Evolutionary conservation across 64 coral and sea anemone genomes (phyloP).

Genomic region (Montipora efflorescens): DNA sequence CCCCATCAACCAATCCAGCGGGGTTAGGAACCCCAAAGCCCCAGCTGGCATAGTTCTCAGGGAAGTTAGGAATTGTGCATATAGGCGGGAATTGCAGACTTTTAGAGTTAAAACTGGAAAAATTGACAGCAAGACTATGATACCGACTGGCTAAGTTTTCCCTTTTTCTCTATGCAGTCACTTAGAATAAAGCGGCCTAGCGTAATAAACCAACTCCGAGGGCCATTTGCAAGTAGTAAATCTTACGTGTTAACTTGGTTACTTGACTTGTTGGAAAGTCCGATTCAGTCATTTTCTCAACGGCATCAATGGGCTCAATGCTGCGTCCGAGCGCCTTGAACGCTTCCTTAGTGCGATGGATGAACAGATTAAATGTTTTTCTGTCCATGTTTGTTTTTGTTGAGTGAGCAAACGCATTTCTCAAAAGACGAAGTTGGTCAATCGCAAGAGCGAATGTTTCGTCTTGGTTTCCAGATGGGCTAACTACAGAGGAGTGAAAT

Average conservation of each 20-base stretch:
- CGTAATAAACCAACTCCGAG: neutral
- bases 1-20: too few relatives aligned
- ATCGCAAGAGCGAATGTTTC: constrained; percentile 1
- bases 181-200: neutral
- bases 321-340: neutral
- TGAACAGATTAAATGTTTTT: neutral
- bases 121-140: neutral
- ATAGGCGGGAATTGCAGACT: neutral
- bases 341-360: neutral
- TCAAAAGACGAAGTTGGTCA: neutral
- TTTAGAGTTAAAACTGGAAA: neutral
- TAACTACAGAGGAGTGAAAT: neutral
- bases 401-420: neutral
- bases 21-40: too few relatives aligned
- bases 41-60: too few relatives aligned
- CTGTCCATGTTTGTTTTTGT: neutral
- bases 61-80: neutral
- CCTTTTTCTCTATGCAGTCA: neutral
- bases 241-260: neutral
- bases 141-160: neutral
- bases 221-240: too few relatives aligned
- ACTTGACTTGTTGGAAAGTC: neutral
- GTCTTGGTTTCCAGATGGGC: neutral
- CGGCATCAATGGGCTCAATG: neutral
- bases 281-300: neutral